Conservation (phyloP, 2,113 vertebrate species). For the Mesoclemmys tuberculata region DNA sequence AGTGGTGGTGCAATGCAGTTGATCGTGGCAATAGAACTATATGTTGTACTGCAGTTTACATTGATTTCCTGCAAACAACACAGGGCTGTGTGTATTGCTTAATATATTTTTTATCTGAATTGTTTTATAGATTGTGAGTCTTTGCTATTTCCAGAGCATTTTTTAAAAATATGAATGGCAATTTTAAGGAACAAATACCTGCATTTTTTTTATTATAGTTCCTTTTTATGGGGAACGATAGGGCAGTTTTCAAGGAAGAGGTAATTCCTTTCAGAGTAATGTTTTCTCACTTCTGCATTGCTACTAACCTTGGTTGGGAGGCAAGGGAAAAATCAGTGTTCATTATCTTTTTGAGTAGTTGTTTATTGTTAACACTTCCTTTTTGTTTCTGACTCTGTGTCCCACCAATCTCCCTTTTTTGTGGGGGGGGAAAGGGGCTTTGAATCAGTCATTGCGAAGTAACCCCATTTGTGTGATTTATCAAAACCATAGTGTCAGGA, state of each 20-base stretch:
- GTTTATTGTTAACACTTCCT: background rate
- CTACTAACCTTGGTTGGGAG: background rate
- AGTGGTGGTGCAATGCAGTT: background rate
- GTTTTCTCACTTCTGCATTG: background rate
- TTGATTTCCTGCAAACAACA: background rate
- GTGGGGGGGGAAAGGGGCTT: no score
- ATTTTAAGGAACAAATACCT: background rate
- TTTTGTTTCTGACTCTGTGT: background rate
- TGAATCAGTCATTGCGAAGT: background rate
- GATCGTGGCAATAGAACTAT: background rate
- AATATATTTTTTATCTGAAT: background rate
- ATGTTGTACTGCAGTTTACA: background rate
- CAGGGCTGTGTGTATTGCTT: background rate
- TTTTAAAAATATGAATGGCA: background rate
- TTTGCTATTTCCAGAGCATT: background rate
- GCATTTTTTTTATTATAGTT: background rate
- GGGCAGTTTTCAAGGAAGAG: background rate
- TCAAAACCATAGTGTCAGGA: background rate
- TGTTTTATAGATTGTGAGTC: background rate
- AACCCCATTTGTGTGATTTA: fast-evolving
- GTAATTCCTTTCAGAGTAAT: background rate
- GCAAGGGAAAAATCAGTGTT: background rate
- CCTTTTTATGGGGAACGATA: background rate
- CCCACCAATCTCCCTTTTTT: background rate
- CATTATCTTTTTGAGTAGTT: background rate